Conservation (phyloP, 2,797 vertebrate species). For the Sebastes matsubarae region DNA sequence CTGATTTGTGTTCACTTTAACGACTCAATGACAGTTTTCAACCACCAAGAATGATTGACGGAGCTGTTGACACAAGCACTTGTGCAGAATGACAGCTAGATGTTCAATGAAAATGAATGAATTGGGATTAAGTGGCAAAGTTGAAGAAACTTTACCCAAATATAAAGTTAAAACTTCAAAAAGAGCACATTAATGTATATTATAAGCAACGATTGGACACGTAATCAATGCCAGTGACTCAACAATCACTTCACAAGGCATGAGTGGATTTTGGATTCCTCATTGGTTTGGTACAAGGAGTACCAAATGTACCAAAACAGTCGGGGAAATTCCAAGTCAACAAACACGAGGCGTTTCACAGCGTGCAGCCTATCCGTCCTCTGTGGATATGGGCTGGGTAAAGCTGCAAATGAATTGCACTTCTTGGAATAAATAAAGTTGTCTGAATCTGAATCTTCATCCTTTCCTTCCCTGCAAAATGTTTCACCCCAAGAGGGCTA, state of each 20-base stretch:
- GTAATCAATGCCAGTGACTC: neutral
- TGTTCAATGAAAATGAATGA: neutral
- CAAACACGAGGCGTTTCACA: no score
- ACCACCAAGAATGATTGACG: neutral
- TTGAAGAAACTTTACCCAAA: neutral
- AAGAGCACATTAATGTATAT: neutral
- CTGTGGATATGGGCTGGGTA: no score
- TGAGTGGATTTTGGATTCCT: neutral
- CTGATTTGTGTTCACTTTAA: conserved; percentile 22
- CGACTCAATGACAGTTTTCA: neutral
- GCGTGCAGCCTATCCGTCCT: no score
- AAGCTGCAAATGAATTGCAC: no score
- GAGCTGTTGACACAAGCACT: neutral
- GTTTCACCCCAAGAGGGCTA: neutral
- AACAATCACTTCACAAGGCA: neutral
- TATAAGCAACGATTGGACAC: neutral
- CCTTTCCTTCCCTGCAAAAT: neutral
- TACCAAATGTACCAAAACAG: neutral
- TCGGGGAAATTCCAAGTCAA: neutral
- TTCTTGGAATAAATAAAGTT: no score
- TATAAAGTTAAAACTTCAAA: neutral
- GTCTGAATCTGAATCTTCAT: neutral
- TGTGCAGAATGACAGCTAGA: neutral
- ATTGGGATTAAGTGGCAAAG: neutral
- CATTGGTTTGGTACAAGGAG: conserved; percentile 1